Evolutionary conservation across 2,797 vertebrate species (phyloP).

Genomic region (Staurois parvus): DNA sequence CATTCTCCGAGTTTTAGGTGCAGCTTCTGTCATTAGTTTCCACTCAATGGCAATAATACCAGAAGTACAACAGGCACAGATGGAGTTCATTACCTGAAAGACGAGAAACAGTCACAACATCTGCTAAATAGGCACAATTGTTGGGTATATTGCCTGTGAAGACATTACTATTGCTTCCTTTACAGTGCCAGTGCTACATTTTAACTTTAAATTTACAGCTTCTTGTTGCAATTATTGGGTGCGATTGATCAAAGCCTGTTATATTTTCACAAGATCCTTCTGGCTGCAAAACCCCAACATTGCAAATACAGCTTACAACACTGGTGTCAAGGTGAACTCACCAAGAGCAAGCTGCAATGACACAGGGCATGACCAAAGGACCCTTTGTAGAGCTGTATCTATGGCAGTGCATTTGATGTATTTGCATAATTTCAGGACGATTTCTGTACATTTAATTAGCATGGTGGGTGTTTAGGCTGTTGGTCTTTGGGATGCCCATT

Average conservation of each 20-base stretch:
- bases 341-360: neutral
- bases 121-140: constrained; percentile 41
- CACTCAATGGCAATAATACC: constrained; percentile 20
- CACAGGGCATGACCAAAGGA: neutral
- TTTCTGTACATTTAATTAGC: too few species aligned
- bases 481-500: too few species aligned
- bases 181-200: constrained; percentile 29
- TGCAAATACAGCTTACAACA: constrained; percentile 5
- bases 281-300: neutral
- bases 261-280: constrained; percentile 13
- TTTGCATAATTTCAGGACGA: neutral
- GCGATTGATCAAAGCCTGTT: constrained; percentile 35
- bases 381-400: too few species aligned
- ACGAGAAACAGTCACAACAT: constrained; percentile 30
- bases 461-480: too few species aligned
- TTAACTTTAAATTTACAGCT: constrained; percentile 32
- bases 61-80: constrained; percentile 20
- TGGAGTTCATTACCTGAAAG: constrained; percentile 43
- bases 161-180: constrained; percentile 27
- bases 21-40: constrained; percentile 19
- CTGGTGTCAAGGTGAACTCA: neutral
- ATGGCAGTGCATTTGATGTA: neutral
- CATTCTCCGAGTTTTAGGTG: neutral
- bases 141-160: constrained; percentile 35
- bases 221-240: constrained; percentile 17